A percentile compares a stretch with the other conserved stretches of the same genome.
phyloP scores from a whole-genome alignment of 2,113 vertebrate genomes.

The Sander lucioperca region DNA sequence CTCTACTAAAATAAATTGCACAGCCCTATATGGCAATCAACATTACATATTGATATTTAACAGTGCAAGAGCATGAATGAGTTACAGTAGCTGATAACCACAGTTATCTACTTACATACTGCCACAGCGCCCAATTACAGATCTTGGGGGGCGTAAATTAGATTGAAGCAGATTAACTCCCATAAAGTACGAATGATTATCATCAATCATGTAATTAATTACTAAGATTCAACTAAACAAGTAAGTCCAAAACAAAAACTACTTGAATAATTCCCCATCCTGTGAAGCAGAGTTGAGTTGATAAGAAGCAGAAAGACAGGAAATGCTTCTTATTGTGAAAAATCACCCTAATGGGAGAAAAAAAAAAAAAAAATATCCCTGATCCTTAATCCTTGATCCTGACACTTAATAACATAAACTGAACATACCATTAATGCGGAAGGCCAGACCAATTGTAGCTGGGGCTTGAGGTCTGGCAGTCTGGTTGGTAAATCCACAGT shows the following conservation, averaged over 20 bases:
- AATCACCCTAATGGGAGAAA: not conserved
- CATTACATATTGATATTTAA: not conserved
- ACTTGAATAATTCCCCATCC: not conserved
- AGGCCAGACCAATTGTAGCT: conserved; percentile 92
- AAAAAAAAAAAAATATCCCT: not conserved
- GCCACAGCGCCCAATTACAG: not conserved
- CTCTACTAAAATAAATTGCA: not conserved
- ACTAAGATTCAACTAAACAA: not conserved
- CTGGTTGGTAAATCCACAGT: conserved; percentile 93
- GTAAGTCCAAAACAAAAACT: not conserved
- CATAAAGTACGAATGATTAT: not conserved
- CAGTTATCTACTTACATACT: too few species aligned
- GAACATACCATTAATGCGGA: conserved; percentile 86
- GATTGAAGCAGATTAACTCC: not conserved
- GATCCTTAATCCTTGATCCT: not conserved
- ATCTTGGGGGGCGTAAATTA: not conserved
- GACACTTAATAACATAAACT: not conserved
- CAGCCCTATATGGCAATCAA: not conserved
- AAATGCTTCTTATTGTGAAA: not conserved
- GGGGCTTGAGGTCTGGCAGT: conserved; percentile 93
- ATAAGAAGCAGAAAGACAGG: not conserved
- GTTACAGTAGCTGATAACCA: not conserved
- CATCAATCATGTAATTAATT: not conserved
- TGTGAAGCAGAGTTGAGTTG: not conserved
- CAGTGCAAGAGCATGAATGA: not conserved